Conservation (phyloP, 2,888 invertebrate species). For the Venustoraphidia nigricollis region DNA sequence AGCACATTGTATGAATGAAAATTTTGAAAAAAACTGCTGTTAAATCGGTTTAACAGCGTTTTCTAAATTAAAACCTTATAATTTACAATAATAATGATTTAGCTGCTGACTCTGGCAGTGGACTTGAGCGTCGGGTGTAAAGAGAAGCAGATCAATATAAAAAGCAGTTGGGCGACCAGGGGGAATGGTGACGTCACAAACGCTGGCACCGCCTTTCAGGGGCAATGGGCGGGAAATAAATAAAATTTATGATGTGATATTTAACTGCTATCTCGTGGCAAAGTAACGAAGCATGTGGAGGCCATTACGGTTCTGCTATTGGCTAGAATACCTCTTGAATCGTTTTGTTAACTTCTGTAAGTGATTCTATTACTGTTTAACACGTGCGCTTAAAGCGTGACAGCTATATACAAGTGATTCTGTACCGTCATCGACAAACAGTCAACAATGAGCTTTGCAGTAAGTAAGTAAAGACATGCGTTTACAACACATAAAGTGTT, state of each 20-base stretch:
- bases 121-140: no score
- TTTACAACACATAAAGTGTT: neutral
- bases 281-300: constrained; percentile 33
- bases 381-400: constrained; percentile 5
- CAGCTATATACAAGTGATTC: neutral
- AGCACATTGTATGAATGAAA: no score
- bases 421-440: neutral
- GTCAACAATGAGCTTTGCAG: constrained; percentile 12
- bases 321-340: constrained; percentile 22
- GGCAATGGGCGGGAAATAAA: constrained; percentile 42
- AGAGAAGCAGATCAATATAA: constrained; percentile 6
- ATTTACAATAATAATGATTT: no score
- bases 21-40: no score
- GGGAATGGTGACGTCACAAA: constrained; percentile 27
- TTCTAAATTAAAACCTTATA: no score
- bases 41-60: no score
- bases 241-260: constrained; percentile 34
- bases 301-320: constrained; percentile 43
- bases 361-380: constrained; percentile 4
- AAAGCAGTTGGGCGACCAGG: constrained; percentile 15
- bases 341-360: constrained; percentile 3
- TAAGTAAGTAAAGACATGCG: neutral
- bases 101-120: no score
- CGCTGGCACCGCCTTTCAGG: constrained; percentile 35
- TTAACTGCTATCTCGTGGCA: constrained; percentile 39